Percentiles rank a stretch among this genome's conserved stretches.
These are phyloP conservation scores for Alca torda DNA, from an alignment of 2,797 vertebrate species.

Conservation along the genomic window DNA sequence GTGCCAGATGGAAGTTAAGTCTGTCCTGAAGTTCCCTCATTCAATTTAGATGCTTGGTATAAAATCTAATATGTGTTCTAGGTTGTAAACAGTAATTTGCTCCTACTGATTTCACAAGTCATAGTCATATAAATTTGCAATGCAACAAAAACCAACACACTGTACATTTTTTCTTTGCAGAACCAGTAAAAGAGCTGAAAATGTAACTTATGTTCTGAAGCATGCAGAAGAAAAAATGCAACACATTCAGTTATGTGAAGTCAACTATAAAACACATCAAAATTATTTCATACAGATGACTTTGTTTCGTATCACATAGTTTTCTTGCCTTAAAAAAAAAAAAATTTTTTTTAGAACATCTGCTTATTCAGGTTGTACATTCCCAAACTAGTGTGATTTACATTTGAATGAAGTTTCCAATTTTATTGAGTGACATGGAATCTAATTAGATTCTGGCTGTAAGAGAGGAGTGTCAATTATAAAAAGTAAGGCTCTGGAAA, in stretches of 20 bases:
- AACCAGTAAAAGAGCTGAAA: constrained; percentile 11
- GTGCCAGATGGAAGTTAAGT: not conserved
- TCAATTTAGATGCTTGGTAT: not conserved
- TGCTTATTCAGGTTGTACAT: constrained; percentile 18
- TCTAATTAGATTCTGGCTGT: constrained; percentile 47
- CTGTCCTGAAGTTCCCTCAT: constrained; percentile 11
- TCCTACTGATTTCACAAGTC: constrained; percentile 40
- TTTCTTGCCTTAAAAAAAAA: not conserved
- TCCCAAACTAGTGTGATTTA: constrained; percentile 31
- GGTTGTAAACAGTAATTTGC: constrained; percentile 25
- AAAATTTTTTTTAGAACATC: not conserved
- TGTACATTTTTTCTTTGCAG: not conserved
- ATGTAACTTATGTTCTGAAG: not conserved
- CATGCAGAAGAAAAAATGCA: not conserved
- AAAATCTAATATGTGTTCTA: not conserved
- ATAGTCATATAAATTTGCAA: not conserved
- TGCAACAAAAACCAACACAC: not conserved
- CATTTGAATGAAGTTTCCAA: constrained; percentile 60
- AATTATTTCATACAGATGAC: constrained; percentile 3
- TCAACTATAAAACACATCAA: not conserved
- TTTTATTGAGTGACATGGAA: constrained; percentile 57
- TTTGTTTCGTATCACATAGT: not conserved
- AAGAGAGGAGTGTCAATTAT: constrained; percentile 24
- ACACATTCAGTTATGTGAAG: not conserved
- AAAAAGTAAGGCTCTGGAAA: constrained; percentile 41